Base-by-base conservation (phyloP, 2,888 invertebrate species). In the Tricholauxania praeusta region DNA sequence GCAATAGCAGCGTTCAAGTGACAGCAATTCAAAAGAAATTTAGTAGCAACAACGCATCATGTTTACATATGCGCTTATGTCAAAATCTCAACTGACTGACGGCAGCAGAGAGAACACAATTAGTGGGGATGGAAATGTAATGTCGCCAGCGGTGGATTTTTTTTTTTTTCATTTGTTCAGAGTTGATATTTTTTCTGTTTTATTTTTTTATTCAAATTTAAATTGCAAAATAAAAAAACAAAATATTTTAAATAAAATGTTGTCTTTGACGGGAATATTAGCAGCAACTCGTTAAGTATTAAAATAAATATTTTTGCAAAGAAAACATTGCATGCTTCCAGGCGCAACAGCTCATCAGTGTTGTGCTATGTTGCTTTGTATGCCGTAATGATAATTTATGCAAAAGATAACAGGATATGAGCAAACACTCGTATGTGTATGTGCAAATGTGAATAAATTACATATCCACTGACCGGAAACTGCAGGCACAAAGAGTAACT, bases 401-500 rank as follows among this genome's bases (percentile, higher is more conserved):
- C 69, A 72, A 75, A 76, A 19, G n/a, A 59, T 17, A 10, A 49
- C 19, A 66, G 64, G 28, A 49, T 10, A 28, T 51, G 39, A n/a
- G 32, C 62, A 62, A 22, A 62, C 62, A 62, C 17, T 14, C n/a
- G 15, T n/a, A 60, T 32, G 28, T 28, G 28, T 28, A 4, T 28
- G 4, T 28, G 28, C 4, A 60, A 15, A n/a, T 28, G 10, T 28
- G 32, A 39, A 62, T 47, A 32, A n/a, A 10, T 52, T 32, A 49
- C 53, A 67, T 53, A 72, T 73, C 75, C 77, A 76, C 78, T 84
- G 83, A 80, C 83, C 83, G 83, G 82, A 83, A 82, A 84, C 28
- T 84, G 83, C 81, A 84, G 79, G 79, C 65, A 65, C 65, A 62
- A 60, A 53, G 52, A 68, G 53, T 59, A 60, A 49, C 59, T 65